Evolutionary conservation across 1,140 invertebrate genomes (phyloP), one percentile per base, ranked within the genome.

Genomic region (Achroia grisella): DNA sequence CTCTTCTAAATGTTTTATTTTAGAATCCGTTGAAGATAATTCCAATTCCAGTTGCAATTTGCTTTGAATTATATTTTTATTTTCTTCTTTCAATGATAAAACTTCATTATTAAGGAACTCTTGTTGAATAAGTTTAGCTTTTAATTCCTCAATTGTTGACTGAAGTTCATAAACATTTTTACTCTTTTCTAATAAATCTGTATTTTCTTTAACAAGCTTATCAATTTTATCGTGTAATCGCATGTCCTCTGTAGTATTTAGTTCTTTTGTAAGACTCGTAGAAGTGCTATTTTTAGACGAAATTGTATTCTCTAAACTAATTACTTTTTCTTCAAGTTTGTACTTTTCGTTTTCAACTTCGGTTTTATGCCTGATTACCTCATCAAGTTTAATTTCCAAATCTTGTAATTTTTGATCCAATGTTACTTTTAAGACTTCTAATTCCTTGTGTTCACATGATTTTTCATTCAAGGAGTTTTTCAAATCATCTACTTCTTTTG

Each of bases 401-500:
- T 73, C 68, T 41, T 66, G 69, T 35, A 74, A 57, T 46, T 62
- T 72, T 36, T 73, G 52, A 34, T 77, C 57, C 44, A 78, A 55
- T 4, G 52, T 39, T 15, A 59, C 44, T 34, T 75, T 81, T 28
- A 52, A 32, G 10, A 43, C 60, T 51, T 70, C 57, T 41, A 68
- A 41, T 44, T 71, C 67, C 55, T 71, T 78, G 34, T 66, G 44
- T 10, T 49, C 62, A 33, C 43, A 51, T 11, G 35, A 39, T 43
- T 62, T 71, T 31, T 62, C 39, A 40, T 62, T 48, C 40, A 79
- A 43, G 10, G 52, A 36, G 34, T 68, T 53, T 56, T 67, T 78
- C 10, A 86, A 50, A 29, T 86, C 80, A 48, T 75, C 71, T 13
- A 86, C 49, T 61, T 85, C 61, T 55, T 78, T 83, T 14, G 64